Percentiles rank a stretch among this genome's conserved stretches.
Conservation (phyloP, 1,140 invertebrate species). For the Caenorhabditis remanei region DNA sequence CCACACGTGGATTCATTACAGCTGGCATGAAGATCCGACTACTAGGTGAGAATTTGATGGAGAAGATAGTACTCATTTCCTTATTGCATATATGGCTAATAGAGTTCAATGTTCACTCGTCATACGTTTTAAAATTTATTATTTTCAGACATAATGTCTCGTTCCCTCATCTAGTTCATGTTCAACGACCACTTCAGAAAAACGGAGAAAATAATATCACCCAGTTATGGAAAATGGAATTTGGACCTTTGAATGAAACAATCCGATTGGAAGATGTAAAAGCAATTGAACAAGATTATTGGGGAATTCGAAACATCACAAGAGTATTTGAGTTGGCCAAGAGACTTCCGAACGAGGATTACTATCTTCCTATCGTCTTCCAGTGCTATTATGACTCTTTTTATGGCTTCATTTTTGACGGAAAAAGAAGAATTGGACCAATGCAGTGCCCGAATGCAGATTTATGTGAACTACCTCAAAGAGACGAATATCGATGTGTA, state of each 20-base stretch:
- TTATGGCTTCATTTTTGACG: constrained; percentile 9
- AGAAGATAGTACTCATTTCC: too few relatives aligned
- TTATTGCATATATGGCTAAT: too few relatives aligned
- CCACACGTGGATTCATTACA: constrained; percentile 49
- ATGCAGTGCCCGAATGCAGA: constrained; percentile 38
- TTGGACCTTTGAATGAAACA: constrained; percentile 11
- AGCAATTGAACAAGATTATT: neutral
- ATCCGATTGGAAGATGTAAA: neutral
- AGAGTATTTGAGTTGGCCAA: neutral
- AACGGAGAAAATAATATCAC: constrained; percentile 7
- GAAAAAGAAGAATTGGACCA: neutral
- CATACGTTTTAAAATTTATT: neutral
- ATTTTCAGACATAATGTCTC: constrained; percentile 14
- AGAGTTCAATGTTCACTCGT: neutral
- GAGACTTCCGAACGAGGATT: neutral
- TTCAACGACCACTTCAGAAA: constrained; percentile 23
- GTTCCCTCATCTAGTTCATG: constrained; percentile 19
- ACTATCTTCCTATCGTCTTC: constrained; percentile 6
- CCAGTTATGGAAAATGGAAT: constrained; percentile 25
- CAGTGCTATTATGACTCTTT: constrained; percentile 19
- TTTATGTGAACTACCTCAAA: constrained; percentile 31
- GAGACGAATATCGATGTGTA: constrained; percentile 18
- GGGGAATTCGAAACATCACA: neutral
- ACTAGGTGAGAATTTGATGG: neutral
- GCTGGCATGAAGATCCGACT: neutral